These are phyloP conservation scores for Saccostrea echinata DNA, from an alignment of 1,140 invertebrate species.

Conservation along the genomic window DNA sequence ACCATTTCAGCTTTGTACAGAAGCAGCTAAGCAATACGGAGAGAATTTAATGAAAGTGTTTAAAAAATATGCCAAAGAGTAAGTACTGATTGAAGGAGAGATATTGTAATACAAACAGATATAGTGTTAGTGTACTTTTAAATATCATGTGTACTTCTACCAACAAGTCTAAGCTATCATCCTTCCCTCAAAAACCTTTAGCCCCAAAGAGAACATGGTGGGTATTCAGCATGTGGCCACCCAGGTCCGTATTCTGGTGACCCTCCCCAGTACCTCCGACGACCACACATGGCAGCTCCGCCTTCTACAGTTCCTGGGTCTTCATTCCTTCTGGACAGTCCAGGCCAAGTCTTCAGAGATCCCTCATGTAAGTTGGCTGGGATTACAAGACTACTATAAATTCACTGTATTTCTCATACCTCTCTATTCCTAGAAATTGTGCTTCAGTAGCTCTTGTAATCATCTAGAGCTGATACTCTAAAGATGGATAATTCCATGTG, in stretches of 20 bases:
- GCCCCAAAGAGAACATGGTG: conserved; percentile 1
- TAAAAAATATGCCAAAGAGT: conserved; percentile 23
- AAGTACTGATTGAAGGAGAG: neutral
- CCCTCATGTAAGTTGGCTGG: conserved; percentile 48
- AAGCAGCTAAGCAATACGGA: conserved; percentile 27
- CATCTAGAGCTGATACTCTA: too few species aligned
- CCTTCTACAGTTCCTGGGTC: conserved; percentile 50
- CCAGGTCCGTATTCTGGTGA: conserved; percentile 53
- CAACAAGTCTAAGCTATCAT: neutral
- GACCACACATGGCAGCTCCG: conserved; percentile 53
- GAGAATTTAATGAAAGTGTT: conserved; percentile 37
- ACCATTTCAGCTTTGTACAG: conserved; percentile 19
- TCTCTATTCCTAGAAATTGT: too few species aligned
- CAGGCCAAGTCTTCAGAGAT: conserved; percentile 21
- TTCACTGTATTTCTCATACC: too few species aligned
- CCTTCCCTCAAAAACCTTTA: neutral
- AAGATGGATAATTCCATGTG: too few species aligned
- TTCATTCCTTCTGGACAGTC: conserved; percentile 55
- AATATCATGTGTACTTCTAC: too few species aligned
- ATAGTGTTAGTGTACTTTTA: too few species aligned
- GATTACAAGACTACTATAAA: neutral
- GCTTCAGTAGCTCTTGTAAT: neutral
- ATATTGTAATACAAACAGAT: too few species aligned
- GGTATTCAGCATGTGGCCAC: conserved; percentile 41
- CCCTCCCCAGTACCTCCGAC: conserved; percentile 23